These are phyloP conservation scores for Cuculus canorus DNA, from an alignment of 2,797 vertebrate genomes.

Conservation along the genomic window DNA sequence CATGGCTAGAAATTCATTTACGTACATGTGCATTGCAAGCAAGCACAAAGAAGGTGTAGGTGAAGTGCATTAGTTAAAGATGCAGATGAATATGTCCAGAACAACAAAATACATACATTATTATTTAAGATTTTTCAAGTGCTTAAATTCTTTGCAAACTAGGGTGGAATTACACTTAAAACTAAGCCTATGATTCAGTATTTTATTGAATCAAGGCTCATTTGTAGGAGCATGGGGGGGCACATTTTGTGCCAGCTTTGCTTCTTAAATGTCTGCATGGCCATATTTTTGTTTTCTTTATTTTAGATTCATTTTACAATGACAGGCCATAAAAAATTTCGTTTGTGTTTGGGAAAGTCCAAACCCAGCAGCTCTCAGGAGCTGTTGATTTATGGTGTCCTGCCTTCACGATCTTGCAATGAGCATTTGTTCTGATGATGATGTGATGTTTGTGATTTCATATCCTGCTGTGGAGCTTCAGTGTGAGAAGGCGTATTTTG, in stretches of 20 bases:
- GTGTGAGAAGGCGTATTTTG: constrained; percentile 65
- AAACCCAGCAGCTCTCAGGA: constrained; percentile 52
- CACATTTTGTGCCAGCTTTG: neutral
- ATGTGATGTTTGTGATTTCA: constrained; percentile 74
- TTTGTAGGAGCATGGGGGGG: neutral
- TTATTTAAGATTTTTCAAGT: neutral
- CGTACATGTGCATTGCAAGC: neutral
- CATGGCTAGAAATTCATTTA: neutral
- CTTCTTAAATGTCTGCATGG: constrained; percentile 15
- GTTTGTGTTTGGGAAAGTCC: constrained; percentile 28
- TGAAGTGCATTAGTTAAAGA: neutral
- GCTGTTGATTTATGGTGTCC: constrained; percentile 44
- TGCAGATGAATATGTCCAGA: neutral
- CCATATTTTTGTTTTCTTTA: constrained; percentile 31
- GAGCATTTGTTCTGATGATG: constrained; percentile 68
- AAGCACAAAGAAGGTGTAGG: neutral
- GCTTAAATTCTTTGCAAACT: neutral
- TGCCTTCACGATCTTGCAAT: constrained; percentile 52
- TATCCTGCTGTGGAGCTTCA: constrained; percentile 68
- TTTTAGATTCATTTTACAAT: constrained; percentile 40
- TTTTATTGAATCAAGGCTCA: neutral
- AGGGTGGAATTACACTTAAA: neutral
- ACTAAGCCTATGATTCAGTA: neutral
- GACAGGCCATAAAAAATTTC: neutral
- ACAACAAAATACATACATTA: neutral